A percentile compares a stretch with the other conserved stretches of the same genome.
These are phyloP conservation scores for Pyrgus malvae DNA, from an alignment of 2,888 invertebrate species.

Conservation along the genomic window DNA sequence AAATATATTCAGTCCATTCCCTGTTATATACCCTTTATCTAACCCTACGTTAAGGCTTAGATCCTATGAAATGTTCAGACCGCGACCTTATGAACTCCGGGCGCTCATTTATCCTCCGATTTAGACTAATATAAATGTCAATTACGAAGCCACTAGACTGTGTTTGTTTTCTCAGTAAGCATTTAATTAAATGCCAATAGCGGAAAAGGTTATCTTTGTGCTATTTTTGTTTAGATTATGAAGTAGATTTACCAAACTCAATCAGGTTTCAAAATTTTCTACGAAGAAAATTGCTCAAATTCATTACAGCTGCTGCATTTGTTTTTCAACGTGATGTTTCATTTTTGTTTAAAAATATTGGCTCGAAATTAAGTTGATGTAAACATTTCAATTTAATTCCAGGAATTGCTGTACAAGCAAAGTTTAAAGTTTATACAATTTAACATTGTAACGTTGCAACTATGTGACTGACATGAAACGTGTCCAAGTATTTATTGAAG, in stretches of 20 bases:
- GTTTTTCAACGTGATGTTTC: too few species aligned
- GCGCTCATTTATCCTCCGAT: not conserved
- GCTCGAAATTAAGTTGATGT: too few species aligned
- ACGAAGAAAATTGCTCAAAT: too few species aligned
- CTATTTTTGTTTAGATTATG: not conserved
- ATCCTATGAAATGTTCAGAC: too few species aligned
- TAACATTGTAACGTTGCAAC: not conserved
- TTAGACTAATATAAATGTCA: constrained; percentile 6
- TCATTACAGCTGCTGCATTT: too few species aligned
- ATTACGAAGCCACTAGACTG: not conserved
- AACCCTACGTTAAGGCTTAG: too few species aligned
- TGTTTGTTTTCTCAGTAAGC: not conserved
- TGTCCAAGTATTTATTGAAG: constrained; percentile 9
- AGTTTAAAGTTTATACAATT: not conserved
- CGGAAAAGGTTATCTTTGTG: not conserved
- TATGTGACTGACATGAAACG: constrained; percentile 12
- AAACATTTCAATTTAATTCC: too few species aligned
- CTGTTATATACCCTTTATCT: too few species aligned
- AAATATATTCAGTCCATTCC: too few species aligned
- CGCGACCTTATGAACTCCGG: too few species aligned
- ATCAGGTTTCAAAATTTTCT: too few species aligned
- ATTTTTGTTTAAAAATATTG: too few species aligned
- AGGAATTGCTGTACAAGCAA: not conserved
- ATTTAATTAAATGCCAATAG: not conserved
- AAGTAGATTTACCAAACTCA: not conserved